Evolutionary conservation across 2,113 vertebrate genomes (phyloP).

Genomic region (Phalacrocorax brasilianus): DNA sequence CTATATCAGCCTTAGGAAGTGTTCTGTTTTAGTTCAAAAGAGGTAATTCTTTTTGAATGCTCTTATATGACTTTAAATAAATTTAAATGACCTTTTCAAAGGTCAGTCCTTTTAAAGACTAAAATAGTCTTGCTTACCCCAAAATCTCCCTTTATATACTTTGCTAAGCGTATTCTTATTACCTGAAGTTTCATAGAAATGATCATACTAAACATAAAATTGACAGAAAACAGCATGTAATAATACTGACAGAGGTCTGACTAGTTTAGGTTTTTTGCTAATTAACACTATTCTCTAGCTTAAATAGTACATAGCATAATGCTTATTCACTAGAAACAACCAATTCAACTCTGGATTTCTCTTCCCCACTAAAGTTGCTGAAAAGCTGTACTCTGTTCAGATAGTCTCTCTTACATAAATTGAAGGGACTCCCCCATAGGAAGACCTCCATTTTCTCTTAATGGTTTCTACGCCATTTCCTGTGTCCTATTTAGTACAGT

Average conservation of each 20-base stretch:
- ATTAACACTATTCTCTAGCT: neutral
- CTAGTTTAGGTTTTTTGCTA: neutral
- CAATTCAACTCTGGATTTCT: neutral
- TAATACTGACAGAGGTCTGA: neutral
- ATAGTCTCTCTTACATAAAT: neutral
- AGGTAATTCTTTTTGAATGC: neutral
- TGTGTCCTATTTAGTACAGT: neutral
- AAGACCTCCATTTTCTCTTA: neutral
- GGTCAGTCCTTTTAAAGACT: neutral
- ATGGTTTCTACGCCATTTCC: neutral
- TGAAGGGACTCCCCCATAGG: neutral
- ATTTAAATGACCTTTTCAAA: neutral
- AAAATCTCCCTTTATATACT: neutral
- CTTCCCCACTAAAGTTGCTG: neutral
- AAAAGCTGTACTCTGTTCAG: neutral
- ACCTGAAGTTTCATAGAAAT: neutral
- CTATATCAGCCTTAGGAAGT: neutral
- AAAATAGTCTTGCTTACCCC: neutral
- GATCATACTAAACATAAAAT: neutral
- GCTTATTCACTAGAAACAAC: neutral
- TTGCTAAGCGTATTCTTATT: neutral
- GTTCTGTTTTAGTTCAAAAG: neutral
- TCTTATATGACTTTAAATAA: neutral
- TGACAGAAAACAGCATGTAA: neutral
- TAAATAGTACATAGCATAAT: neutral